These are phyloP conservation scores for Rhynchomys soricoides DNA, from an alignment of 2,113 vertebrate species.

Conservation along the genomic window DNA sequence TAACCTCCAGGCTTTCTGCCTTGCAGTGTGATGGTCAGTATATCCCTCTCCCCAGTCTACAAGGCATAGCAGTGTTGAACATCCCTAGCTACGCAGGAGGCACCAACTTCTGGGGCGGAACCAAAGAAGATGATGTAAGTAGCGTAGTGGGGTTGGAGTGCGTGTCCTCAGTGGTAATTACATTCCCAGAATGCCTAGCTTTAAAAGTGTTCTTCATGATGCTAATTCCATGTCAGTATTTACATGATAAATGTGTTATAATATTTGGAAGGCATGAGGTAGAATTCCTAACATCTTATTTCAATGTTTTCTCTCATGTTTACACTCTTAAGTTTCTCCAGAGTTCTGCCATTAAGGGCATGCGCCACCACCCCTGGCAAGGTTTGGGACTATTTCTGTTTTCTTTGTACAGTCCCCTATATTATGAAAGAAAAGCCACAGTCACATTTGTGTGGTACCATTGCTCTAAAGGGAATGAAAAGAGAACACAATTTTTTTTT, in stretches of 20 bases:
- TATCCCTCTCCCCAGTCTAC: slow-evolving; percentile 98
- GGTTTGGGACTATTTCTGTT: background rate
- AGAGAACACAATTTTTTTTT: too few relatives aligned
- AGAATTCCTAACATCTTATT: background rate
- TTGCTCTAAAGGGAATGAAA: too few relatives aligned
- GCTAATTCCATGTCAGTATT: background rate
- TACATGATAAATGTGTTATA: background rate
- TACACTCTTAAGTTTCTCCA: background rate
- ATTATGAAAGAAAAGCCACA: background rate
- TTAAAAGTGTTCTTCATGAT: background rate
- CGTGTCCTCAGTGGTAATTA: background rate
- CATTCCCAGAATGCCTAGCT: background rate
- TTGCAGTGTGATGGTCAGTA: slow-evolving; percentile 98
- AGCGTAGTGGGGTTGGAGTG: background rate
- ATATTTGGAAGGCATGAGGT: background rate
- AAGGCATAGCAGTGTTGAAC: slow-evolving; percentile 97
- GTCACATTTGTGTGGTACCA: background rate
- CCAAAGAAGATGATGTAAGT: slow-evolving; percentile 99
- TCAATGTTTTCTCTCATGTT: background rate
- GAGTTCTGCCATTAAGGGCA: background rate
- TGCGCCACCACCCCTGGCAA: too few relatives aligned
- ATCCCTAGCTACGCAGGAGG: slow-evolving; percentile 98
- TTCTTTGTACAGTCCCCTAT: background rate
- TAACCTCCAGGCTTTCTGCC: slow-evolving; percentile 69
- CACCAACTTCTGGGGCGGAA: slow-evolving; percentile 99